Percentiles rank a stretch among this genome's conserved stretches.
These are phyloP conservation scores for Cynocephalus volans DNA, from an alignment of 2,113 vertebrate species.

Conservation along the genomic window DNA sequence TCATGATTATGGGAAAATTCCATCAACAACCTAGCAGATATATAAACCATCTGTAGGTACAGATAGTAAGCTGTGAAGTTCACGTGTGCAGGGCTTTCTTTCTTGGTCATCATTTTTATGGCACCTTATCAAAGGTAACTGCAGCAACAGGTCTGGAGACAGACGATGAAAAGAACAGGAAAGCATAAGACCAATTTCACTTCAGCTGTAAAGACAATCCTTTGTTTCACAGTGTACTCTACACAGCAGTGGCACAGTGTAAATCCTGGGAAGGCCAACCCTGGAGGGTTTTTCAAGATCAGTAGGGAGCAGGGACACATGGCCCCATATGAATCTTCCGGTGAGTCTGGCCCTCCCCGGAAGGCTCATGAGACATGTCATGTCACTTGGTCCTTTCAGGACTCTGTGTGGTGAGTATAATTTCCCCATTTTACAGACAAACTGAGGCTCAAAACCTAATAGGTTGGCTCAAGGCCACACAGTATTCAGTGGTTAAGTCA, in stretches of 20 bases:
- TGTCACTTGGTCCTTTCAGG: neutral
- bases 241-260: neutral
- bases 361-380: neutral
- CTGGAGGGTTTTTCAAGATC: neutral
- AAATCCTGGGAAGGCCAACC: neutral
- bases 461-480: neutral
- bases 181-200: neutral
- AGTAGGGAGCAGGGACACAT: neutral
- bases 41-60: neutral
- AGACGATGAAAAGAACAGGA: slow-evolving; percentile 30
- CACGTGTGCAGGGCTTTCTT: neutral
- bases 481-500: neutral
- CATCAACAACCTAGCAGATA: neutral
- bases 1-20: neutral
- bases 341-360: fast-evolving
- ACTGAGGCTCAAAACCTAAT: neutral
- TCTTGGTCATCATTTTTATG: neutral
- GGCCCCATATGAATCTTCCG: neutral
- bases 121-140: neutral
- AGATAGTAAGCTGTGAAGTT: neutral
- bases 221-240: neutral
- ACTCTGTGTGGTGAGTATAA: neutral
- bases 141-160: neutral
- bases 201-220: neutral
- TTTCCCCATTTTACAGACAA: neutral